Base-by-base conservation (phyloP, 2,797 vertebrate genomes). In the Sebastiscus tertius region DNA sequence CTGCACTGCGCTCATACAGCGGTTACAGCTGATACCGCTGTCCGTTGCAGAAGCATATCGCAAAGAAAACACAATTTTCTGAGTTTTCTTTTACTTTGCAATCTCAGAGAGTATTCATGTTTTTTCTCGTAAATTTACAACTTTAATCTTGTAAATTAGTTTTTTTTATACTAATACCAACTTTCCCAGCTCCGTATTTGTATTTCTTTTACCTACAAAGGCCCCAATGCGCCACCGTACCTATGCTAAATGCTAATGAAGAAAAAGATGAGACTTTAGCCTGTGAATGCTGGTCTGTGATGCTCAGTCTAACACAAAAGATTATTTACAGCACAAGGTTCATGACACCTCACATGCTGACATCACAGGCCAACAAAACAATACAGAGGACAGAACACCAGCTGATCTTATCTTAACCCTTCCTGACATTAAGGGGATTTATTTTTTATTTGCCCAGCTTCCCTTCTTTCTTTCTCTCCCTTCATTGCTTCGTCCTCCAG, bases 361-460 rank as follows among this genome's bases (percentile, higher is more conserved):
- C 6, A 20, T 46, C 7, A 46, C 16, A 58, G 27, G 29, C 42
- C 29, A 66, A 59, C 58, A 4, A 33, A 83, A 66, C 74, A 66
- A 80, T 13, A 66, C 33, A 24, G 33, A 52, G 55, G 26, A 36
- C 52, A 49, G 72, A 75, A 81, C n/a, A 5, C 26, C 22, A 22
- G 7, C 34, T n/a, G 60, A 69, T 79, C 33, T 60, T 60, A 71
- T 77, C 60, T 27, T 6, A 2, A 12, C 24, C 36, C 65, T 79
- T 85, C 79, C 81, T 70, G 42, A 64, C 31, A 67, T 80, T 61
- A 66, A 66, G 62, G n/a, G n/a, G 18, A 29, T 33, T 80, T 68
- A 2, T 76, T 59, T 72, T 22, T 13, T 31, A 36, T 74, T 61
- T 14, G 5, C 14, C 24, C 24, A 14, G 11, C 34, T 72, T 79